Percentiles rank a stretch among this genome's conserved stretches.
Evolutionary conservation across 2,113 vertebrate species (phyloP).

Genomic region (Cyprinodon variegatus): DNA sequence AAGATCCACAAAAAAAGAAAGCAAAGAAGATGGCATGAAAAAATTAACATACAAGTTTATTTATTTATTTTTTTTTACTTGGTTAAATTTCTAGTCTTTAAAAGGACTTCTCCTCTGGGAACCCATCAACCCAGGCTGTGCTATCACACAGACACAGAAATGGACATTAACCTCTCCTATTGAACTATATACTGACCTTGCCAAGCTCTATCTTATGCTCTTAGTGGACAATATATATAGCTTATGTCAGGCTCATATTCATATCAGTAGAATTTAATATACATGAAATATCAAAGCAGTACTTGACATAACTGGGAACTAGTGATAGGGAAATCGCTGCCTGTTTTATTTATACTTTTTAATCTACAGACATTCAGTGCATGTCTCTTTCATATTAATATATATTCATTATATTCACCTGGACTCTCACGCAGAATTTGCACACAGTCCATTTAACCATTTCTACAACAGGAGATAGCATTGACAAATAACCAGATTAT

Average conservation of each 20-base stretch:
- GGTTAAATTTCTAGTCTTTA: constrained; percentile 13
- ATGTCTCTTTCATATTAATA: constrained; percentile 42
- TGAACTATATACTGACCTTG: constrained; percentile 49
- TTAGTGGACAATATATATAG: constrained; percentile 58
- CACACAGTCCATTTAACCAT: constrained; percentile 42
- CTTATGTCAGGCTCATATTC: constrained; percentile 47
- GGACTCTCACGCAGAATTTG: constrained; percentile 36
- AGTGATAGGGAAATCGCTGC: constrained; percentile 61
- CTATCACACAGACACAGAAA: constrained; percentile 54
- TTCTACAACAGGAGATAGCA: constrained; percentile 38
- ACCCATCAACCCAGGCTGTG: constrained; percentile 47
- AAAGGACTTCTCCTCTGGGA: constrained; percentile 1
- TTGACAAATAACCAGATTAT: constrained; percentile 39
- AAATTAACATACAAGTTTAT: neutral
- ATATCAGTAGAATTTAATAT: constrained; percentile 48
- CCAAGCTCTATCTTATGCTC: constrained; percentile 53
- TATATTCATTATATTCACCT: constrained; percentile 44
- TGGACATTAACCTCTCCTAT: constrained; percentile 53
- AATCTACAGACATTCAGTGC: constrained; percentile 28
- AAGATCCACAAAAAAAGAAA: neutral
- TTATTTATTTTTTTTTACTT: neutral
- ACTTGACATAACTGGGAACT: constrained; percentile 44
- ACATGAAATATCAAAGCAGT: constrained; percentile 35
- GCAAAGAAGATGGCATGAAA: neutral
- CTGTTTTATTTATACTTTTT: constrained; percentile 48